Percentiles rank a stretch among this genome's conserved stretches.
Conservation (phyloP, 2,797 vertebrate genomes). For the Sarcoramphus papa region DNA sequence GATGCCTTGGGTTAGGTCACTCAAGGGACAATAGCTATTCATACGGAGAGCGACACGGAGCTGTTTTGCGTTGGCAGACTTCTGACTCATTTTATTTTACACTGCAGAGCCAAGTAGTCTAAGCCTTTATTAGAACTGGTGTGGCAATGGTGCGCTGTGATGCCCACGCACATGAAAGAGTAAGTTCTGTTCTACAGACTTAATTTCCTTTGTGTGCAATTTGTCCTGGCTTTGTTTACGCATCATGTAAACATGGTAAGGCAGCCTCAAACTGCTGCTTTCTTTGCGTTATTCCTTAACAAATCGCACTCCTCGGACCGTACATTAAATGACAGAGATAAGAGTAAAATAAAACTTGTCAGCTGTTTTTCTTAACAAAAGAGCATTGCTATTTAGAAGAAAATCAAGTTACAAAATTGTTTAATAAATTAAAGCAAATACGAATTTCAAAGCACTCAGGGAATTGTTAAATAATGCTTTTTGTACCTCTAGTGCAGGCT, state of each 20-base stretch:
- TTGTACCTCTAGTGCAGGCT: background rate
- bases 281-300: background rate
- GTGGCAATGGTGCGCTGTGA: rapidly evolving
- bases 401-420: background rate
- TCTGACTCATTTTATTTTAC: background rate
- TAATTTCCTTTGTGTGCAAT: background rate
- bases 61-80: background rate
- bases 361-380: background rate
- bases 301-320: background rate
- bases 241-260: background rate
- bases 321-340: background rate
- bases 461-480: background rate
- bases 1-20: background rate
- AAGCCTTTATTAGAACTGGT: background rate
- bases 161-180: background rate
- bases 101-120: background rate
- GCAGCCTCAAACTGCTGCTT: background rate
- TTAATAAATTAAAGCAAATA: background rate
- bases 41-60: background rate
- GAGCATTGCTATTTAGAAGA: background rate
- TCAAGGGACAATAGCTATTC: background rate
- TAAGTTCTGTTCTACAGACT: background rate
- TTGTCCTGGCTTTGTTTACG: background rate
- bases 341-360: background rate
- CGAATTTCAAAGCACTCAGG: background rate